Evolutionary conservation across 2,888 invertebrate genomes (phyloP), one percentile per base, ranked within the genome.

Genomic region (Ypsolopha scabrella): DNA sequence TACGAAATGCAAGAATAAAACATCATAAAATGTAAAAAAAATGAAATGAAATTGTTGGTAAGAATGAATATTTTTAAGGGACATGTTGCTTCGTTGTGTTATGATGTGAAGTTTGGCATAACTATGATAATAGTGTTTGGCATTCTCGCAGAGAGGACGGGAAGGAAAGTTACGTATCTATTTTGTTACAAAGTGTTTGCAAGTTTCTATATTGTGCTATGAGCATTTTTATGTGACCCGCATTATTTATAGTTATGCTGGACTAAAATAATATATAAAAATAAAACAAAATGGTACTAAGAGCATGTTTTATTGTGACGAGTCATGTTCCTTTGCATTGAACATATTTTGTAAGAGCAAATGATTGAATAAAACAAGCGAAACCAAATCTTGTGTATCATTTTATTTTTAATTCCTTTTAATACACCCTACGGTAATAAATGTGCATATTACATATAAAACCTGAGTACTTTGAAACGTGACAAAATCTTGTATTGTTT

Each of bases 11-110:
- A 86, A 87, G 82, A 80, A 86, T 78, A 68, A 82, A 86, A 80
- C 75, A 78, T 78, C 72, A 85, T 81, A 87, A 86, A 85, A 83
- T 81, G 78, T 82, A 87, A 85, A 87, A 87, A 85, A 82, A 87
- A 83, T 79, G 79, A 75, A 79, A 87, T 85, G 86, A 88, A 88
- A 87, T 88, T 87, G 88, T 88, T 85, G 83, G 82, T 88, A 87
- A 88, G 87, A 88, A 87, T 88, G 88, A 87, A 82, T 88, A 88
- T 89, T 89, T 89, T 89, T 88, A 88, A 85, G 83, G 85, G 75
- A 83, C 82, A 83, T 85, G 85, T 87, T 82, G 87, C 87, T 85
- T 86, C 80, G 81, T 86, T 86, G 79, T 80, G 82, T 87, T 86
- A 80, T 75, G 78, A 68, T 72, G 76, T 78, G 79, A 66, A 75